Conservation (phyloP, 2,888 invertebrate genomes). For the Hofmannophila pseudospretella region DNA sequence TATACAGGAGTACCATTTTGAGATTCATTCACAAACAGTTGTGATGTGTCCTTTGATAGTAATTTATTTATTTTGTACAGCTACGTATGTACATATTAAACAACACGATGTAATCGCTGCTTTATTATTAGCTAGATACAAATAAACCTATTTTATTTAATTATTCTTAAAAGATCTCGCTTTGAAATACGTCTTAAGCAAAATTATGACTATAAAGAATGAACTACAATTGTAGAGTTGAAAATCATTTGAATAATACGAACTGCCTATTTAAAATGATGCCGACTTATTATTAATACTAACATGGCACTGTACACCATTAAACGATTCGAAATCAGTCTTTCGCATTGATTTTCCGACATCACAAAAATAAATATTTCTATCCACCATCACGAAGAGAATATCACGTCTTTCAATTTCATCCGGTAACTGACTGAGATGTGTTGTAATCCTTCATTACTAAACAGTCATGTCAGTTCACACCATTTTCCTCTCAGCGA, state of each 20-base stretch:
- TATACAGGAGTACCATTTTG: constrained; percentile 44
- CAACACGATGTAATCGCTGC: constrained; percentile 38
- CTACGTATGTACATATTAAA: constrained; percentile 35
- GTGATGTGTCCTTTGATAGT: constrained; percentile 42
- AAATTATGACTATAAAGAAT: constrained; percentile 31
- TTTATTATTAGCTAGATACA: constrained; percentile 24
- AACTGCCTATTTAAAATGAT: constrained; percentile 42
- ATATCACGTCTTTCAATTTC: constrained; percentile 15
- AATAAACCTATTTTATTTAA: background rate
- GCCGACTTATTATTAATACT: constrained; percentile 55
- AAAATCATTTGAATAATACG: constrained; percentile 48
- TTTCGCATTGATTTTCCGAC: constrained; percentile 48
- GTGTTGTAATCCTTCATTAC: background rate
- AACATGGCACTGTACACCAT: constrained; percentile 74
- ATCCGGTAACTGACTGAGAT: constrained; percentile 11
- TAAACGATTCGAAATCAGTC: constrained; percentile 65
- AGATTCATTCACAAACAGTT: constrained; percentile 58
- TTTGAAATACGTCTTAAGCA: constrained; percentile 31
- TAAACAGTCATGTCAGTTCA: constrained; percentile 25
- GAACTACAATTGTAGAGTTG: constrained; percentile 33
- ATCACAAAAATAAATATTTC: constrained; percentile 19
- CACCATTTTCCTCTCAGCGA: constrained; percentile 72
- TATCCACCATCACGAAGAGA: background rate
- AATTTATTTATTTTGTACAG: constrained; percentile 30
- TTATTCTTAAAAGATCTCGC: constrained; percentile 25